phyloP scores from a whole-genome alignment of 2,113 vertebrate genomes.

The Corythornis madagascariensis region DNA sequence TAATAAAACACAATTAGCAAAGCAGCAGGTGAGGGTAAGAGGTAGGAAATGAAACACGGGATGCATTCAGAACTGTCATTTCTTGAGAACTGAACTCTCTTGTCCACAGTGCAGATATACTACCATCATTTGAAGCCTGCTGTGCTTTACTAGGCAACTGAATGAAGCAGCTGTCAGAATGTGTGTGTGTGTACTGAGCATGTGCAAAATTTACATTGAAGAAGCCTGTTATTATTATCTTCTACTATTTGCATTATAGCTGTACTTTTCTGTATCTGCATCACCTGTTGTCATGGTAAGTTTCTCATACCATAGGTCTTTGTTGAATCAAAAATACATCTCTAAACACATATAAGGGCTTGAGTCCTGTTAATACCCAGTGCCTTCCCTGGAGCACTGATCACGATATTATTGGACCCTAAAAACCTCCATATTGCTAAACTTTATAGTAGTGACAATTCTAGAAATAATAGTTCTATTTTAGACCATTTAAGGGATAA shows the following conservation, averaged over 20 bases:
- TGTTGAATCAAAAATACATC: background rate
- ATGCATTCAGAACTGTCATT: background rate
- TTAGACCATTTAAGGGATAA: background rate
- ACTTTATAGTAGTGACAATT: background rate
- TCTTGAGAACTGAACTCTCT: background rate
- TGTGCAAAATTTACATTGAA: background rate
- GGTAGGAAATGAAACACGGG: background rate
- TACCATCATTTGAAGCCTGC: background rate
- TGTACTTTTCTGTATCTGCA: background rate
- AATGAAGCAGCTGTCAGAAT: background rate
- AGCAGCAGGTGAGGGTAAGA: background rate
- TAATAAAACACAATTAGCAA: background rate
- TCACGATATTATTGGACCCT: background rate
- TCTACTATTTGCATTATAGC: background rate
- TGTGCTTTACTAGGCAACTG: background rate
- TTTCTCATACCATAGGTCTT: background rate
- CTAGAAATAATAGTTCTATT: background rate
- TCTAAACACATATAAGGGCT: background rate
- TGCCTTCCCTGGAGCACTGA: background rate
- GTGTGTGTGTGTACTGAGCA: background rate
- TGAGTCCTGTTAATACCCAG: background rate
- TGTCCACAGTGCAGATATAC: accelerated
- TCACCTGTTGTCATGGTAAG: background rate
- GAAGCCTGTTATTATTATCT: background rate
- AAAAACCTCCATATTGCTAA: background rate